A percentile compares a stretch with the other conserved stretches of the same genome.
Evolutionary conservation across 1,140 invertebrate genomes (phyloP).

Genomic region (Lerema accius): DNA sequence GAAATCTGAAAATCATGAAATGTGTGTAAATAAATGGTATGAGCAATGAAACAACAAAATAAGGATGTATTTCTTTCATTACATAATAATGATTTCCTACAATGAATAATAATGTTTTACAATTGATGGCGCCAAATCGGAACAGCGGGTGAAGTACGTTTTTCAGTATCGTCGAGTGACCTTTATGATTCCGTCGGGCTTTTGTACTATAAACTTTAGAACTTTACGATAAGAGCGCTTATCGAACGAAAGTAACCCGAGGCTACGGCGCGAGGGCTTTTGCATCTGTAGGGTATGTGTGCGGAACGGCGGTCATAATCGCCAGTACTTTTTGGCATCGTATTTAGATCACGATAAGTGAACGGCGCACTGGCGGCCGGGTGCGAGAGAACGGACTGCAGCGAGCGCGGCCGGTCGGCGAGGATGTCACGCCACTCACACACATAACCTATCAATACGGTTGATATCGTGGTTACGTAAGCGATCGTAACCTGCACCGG

Average conservation of each 20-base stretch:
- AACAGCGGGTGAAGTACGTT: conserved; percentile 25
- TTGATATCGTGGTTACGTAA: conserved; percentile 64
- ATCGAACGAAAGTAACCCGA: conserved; percentile 17
- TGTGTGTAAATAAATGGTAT: conserved; percentile 24
- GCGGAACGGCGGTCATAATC: conserved; percentile 30
- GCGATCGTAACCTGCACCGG: conserved; percentile 64
- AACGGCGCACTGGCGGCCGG: conserved; percentile 35
- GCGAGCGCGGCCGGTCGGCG: conserved; percentile 16
- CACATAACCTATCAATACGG: conserved; percentile 61
- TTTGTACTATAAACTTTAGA: conserved; percentile 21
- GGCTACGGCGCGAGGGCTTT: conserved; percentile 39
- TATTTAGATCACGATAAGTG: conserved; percentile 29
- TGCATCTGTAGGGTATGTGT: conserved; percentile 41
- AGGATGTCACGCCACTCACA: conserved; percentile 48
- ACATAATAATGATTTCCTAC: conserved; percentile 27
- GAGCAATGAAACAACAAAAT: conserved; percentile 35
- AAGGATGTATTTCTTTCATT: conserved; percentile 34
- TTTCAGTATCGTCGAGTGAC: conserved; percentile 20
- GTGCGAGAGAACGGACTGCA: conserved; percentile 22
- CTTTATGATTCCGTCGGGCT: conserved; percentile 4
- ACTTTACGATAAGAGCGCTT: conserved; percentile 24
- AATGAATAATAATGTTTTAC: conserved; percentile 25
- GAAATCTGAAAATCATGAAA: conserved; percentile 10
- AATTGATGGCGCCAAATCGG: conserved; percentile 31
- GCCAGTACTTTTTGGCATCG: conserved; percentile 11